Evolutionary conservation across 92 coral and sea anemone species (phyloP).

Genomic region (Desmophyllum pertusum): DNA sequence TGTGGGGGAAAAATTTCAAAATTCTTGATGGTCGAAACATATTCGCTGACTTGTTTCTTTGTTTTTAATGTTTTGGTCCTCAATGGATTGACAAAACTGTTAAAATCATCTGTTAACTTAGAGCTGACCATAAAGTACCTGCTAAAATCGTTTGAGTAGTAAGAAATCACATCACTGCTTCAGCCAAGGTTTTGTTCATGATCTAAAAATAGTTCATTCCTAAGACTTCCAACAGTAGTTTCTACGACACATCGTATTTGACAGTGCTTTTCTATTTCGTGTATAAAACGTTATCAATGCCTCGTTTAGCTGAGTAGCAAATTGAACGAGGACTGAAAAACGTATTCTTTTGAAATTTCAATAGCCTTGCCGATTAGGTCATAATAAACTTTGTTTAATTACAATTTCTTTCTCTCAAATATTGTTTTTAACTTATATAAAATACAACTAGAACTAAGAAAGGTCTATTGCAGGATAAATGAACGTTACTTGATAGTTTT

Average conservation of each 20-base stretch:
- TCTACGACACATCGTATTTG: background rate
- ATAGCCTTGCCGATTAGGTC: background rate
- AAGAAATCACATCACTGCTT: conserved; percentile 6
- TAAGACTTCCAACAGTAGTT: background rate
- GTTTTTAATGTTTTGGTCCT: background rate
- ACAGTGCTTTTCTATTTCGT: background rate
- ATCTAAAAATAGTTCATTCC: background rate
- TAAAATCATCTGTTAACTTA: background rate
- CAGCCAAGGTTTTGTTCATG: background rate
- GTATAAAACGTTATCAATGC: background rate
- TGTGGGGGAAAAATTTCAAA: background rate
- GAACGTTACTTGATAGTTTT: background rate
- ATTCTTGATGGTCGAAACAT: background rate
- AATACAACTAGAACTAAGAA: background rate
- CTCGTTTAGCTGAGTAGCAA: background rate
- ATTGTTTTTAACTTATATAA: background rate
- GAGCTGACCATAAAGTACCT: background rate
- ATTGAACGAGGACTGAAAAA: background rate
- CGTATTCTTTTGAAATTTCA: background rate
- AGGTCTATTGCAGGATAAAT: background rate
- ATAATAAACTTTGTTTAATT: background rate
- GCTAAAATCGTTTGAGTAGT: background rate
- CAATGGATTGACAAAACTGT: background rate
- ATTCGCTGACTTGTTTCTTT: background rate
- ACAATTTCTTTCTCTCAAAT: too few relatives aligned